Percentiles rank a stretch among this genome's conserved stretches.
Conservation (phyloP, 2,113 vertebrate species). For the Gorilla gorilla region DNA sequence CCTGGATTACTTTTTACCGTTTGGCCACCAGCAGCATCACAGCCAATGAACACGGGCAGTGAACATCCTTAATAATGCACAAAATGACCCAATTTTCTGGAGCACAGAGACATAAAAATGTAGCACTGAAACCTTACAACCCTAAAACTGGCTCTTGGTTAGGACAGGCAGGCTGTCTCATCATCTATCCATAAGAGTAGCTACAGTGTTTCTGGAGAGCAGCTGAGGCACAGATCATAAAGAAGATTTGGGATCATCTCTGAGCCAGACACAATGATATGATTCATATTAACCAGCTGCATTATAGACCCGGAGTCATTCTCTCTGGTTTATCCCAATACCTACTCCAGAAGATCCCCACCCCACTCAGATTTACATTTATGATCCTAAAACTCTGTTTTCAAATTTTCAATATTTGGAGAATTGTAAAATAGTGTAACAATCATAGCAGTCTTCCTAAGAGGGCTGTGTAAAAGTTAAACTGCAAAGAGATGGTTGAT, state of each 20-base stretch:
- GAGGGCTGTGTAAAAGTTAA: not conserved
- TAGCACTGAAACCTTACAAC: not conserved
- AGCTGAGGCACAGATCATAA: constrained; percentile 16
- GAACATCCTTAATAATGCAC: not conserved
- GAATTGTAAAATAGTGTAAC: not conserved
- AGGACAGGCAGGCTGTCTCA: not conserved
- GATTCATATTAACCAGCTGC: not conserved
- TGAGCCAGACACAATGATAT: constrained; percentile 25
- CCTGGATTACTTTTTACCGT: not conserved
- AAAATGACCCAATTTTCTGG: not conserved
- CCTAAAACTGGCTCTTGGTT: not conserved
- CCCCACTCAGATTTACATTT: not conserved
- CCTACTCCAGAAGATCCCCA: not conserved
- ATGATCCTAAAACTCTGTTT: not conserved
- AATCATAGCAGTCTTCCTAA: not conserved
- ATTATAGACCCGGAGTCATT: not conserved
- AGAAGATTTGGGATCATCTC: not conserved
- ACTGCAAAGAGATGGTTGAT: not conserved
- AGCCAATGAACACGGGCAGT: not conserved
- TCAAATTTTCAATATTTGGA: not conserved
- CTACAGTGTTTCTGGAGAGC: not conserved
- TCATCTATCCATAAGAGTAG: not conserved
- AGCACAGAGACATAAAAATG: not conserved
- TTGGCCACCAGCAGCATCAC: not conserved
- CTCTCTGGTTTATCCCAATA: not conserved